Evolutionary conservation across 1,140 invertebrate genomes (phyloP), one percentile per base, ranked within the genome.

Genomic region (Nymphalis io): DNA sequence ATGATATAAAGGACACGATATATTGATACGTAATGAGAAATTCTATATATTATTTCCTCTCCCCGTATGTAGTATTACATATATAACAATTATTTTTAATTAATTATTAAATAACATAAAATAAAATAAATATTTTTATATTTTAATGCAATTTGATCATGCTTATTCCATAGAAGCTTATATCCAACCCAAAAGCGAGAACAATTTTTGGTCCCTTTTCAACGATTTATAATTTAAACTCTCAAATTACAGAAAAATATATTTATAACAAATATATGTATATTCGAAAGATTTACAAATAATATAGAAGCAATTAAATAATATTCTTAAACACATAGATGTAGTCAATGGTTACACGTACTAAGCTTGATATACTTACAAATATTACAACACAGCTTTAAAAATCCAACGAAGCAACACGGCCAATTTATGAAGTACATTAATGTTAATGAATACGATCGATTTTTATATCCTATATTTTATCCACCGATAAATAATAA

Each of bases 141-240:
- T 16, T 21, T 66, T 10, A 58, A 46, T 51, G 44, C 46, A 51
- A 53, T 23, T 55, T 27, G 21, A 55, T 55, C 27, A 55, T 27
- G 23, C 3, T 42, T 16, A 59, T 59, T 59, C 13, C 27, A 55
- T 59, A 59, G 42, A 59, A 58, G 20, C 62, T 70, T 59, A 64
- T 33, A 70, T 44, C 57, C 53, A 57, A 67, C 23, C 48, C 51
- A 62, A 58, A 58, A 60, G 65, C 65, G 60, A 75, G 74, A 73
- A 76, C 74, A 59, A 72, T 68, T 75, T 20, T 76, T 76, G 74
- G 74, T 76, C 74, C 74, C 74, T 76, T 68, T 44, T 76, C 65
- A 76, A 76, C 68, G 68, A 71, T 70, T 70, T 64, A 66, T 64
- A 73, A 71, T 70, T 67, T 71, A 60, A 72, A 67, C 63, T 67